Evolutionary conservation across 2,888 invertebrate species (phyloP), one percentile per base, ranked within the genome.

Genomic region (Pseudoips prasinana): DNA sequence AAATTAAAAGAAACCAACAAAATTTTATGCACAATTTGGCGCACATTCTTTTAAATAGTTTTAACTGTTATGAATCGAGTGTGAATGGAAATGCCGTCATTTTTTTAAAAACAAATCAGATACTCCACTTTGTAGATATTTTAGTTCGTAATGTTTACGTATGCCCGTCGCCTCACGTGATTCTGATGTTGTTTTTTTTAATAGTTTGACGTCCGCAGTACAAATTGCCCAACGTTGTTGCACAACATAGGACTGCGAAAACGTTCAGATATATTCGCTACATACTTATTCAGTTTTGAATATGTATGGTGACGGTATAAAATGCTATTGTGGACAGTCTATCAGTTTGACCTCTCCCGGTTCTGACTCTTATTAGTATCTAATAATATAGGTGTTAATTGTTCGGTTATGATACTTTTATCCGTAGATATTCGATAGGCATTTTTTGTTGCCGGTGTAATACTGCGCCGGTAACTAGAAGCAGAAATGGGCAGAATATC

Each of bases 121-220:
- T 52, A 38, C 44, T 42, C 29, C 48, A 23, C 11, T 19, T 11
- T 14, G 14, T 14, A 14, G 14, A 32, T 67, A 68, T 68, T 70
- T 62, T 35, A 23, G 51, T 57, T 36, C 35, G 44, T 40, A 55
- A 41, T 73, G 67, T 72, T 74, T 77, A 75, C 73, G 76, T 58
- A 43, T 41, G 39, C 28, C 5, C 29, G 28, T 35, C 26, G 8
- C 40, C 58, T 79, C 81, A 82, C 81, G 82, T 82, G 80, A 82
- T 70, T 20, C 39, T 32, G 41, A 43, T 45, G 58, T 50, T 59
- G 56, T 50, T 52, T 66, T 66, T 18, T 66, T 58, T 59, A 55
- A 64, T 59, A 49, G 58, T 39, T 48, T 66, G 73, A 69, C 70
- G 70, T 61, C 57, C 14, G 46, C 10, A 11, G 24, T 49, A 62